A percentile compares a stretch with the other conserved stretches of the same genome.
Evolutionary conservation across 2,113 vertebrate species (phyloP).

Genomic region (Merops nubicus): DNA sequence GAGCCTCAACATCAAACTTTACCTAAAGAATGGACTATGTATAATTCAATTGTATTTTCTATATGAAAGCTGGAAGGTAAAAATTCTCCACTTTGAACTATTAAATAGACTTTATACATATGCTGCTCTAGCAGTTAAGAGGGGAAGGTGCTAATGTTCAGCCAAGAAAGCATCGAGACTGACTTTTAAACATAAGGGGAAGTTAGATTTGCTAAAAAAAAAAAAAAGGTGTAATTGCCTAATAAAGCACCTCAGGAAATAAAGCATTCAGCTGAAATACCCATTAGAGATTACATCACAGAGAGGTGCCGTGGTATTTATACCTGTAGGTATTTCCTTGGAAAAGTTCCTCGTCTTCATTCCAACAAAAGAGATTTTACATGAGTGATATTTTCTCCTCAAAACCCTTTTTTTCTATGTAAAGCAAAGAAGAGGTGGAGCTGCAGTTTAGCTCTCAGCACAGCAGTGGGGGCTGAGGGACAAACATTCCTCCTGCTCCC

Average conservation of each 20-base stretch:
- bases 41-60: not conserved
- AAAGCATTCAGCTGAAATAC: not conserved
- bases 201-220: not conserved
- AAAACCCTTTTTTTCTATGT: not conserved
- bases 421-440: not conserved
- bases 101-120: no score
- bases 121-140: accelerated
- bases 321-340: not conserved
- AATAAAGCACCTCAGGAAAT: not conserved
- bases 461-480: not conserved
- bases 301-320: not conserved
- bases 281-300: not conserved
- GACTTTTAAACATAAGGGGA: not conserved
- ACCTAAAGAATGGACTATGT: not conserved
- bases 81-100: not conserved
- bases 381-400: accelerated
- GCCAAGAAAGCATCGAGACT: not conserved
- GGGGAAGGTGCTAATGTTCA: not conserved
- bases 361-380: not conserved
- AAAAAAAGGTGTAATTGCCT: not conserved
- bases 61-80: not conserved
- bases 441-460: not conserved
- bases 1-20: no score
- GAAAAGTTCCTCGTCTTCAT: not conserved
- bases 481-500: not conserved